Evolutionary conservation across 2,113 vertebrate species (phyloP).

Genomic region (Pseudolaguvia tuberculata): DNA sequence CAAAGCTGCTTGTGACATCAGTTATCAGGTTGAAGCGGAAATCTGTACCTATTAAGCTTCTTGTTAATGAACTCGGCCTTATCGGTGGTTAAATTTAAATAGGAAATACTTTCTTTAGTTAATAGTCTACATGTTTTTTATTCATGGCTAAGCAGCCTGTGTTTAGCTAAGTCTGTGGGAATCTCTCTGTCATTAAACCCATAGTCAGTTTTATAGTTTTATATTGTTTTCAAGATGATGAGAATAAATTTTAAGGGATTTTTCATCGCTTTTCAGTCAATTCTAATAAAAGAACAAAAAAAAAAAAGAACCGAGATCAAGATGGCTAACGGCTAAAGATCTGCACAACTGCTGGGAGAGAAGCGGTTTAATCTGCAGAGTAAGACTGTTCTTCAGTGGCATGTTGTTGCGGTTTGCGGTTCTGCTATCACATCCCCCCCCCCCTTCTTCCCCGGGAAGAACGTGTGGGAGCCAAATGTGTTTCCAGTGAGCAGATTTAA

Average conservation of each 20-base stretch:
- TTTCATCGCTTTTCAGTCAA: slow-evolving; percentile 1
- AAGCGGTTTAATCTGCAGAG: slow-evolving; percentile 30
- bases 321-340: slow-evolving; percentile 9
- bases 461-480: slow-evolving; percentile 54
- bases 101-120: slow-evolving; percentile 18
- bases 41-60: slow-evolving; percentile 19
- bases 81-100: slow-evolving; percentile 12
- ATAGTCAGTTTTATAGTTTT: slow-evolving; percentile 4
- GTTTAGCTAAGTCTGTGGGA: slow-evolving; percentile 30
- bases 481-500: slow-evolving; percentile 17
- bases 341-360: background rate
- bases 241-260: slow-evolving; percentile 1
- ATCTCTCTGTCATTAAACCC: slow-evolving; percentile 29
- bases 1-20: slow-evolving; percentile 4
- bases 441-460: slow-evolving; percentile 33
- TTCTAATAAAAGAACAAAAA: too few relatives aligned
- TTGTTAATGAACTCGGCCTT: slow-evolving; percentile 19
- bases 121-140: slow-evolving; percentile 19
- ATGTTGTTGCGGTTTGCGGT: slow-evolving; percentile 48
- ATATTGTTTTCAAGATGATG: background rate
- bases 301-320: background rate
- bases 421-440: too few relatives aligned
- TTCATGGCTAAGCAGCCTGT: slow-evolving; percentile 6
- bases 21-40: slow-evolving; percentile 7
- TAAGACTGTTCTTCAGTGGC: slow-evolving; percentile 28